phyloP scores from a whole-genome alignment of 2,113 vertebrate genomes.

The Mastomys coucha region DNA sequence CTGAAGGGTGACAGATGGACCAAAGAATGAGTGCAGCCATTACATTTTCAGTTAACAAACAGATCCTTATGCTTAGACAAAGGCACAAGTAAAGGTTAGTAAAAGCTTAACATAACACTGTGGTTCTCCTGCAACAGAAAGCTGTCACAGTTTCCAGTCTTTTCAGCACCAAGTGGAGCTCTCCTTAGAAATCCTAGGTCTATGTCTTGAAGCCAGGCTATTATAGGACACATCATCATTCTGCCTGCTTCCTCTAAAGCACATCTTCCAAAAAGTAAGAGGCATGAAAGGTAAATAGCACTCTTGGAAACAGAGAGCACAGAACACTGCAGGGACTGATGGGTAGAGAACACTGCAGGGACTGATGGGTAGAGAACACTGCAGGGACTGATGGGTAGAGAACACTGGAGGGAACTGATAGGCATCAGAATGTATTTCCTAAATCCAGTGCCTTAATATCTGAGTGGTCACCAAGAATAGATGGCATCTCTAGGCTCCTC shows the following conservation, averaged over 20 bases:
- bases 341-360: too few relatives aligned
- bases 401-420: too few relatives aligned
- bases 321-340: too few relatives aligned
- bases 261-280: neutral
- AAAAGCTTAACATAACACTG: neutral
- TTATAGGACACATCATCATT: neutral
- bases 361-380: too few relatives aligned
- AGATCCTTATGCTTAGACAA: conserved; percentile 5
- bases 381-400: too few relatives aligned
- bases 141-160: neutral
- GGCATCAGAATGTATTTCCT: neutral
- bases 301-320: neutral
- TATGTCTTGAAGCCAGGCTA: neutral
- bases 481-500: neutral
- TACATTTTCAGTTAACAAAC: neutral
- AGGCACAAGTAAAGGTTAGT: neutral
- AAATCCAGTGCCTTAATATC: neutral
- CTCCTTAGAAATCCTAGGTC: neutral
- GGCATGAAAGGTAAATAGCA: neutral
- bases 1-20: neutral
- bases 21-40: neutral
- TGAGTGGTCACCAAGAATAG: neutral
- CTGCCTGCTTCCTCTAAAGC: neutral
- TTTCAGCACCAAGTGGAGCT: neutral
- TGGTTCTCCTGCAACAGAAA: neutral